phyloP scores from a whole-genome alignment of 2,888 invertebrate species.

The Barypeithes pellucidus region DNA sequence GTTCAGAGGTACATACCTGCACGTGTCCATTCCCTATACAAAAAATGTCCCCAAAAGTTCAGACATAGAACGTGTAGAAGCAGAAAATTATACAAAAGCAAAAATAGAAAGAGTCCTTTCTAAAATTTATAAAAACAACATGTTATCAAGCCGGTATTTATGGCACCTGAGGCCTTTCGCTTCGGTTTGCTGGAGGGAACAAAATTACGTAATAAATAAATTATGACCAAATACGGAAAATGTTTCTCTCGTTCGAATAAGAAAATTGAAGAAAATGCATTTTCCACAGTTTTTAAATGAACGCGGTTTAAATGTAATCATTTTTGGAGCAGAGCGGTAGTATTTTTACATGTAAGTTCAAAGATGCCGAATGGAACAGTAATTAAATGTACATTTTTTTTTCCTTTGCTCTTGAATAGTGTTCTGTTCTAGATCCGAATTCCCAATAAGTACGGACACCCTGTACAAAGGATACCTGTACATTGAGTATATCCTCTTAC shows the following conservation, averaged over 20 bases:
- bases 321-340: neutral
- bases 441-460: no score
- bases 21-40: no score
- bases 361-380: no score
- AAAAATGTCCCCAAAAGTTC: no score
- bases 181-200: slow-evolving; percentile 30
- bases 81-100: neutral
- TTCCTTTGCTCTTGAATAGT: no score
- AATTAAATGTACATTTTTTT: no score
- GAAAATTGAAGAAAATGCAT: slow-evolving; percentile 43
- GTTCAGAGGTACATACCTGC: no score
- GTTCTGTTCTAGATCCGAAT: no score
- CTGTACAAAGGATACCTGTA: no score
- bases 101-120: slow-evolving; percentile 15
- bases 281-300: slow-evolving; percentile 13
- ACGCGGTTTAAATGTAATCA: neutral
- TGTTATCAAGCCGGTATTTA: slow-evolving; percentile 36
- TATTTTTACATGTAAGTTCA: neutral
- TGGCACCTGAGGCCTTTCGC: slow-evolving; percentile 40
- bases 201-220: slow-evolving; percentile 48
- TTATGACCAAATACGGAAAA: slow-evolving; percentile 40
- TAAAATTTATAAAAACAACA: slow-evolving; percentile 48
- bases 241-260: slow-evolving; percentile 26
- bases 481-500: slow-evolving; percentile 12
- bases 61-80: neutral